Evolutionary conservation across 2,888 invertebrate genomes (phyloP), one percentile per base, ranked within the genome.

Genomic region (Operophtera brumata): DNA sequence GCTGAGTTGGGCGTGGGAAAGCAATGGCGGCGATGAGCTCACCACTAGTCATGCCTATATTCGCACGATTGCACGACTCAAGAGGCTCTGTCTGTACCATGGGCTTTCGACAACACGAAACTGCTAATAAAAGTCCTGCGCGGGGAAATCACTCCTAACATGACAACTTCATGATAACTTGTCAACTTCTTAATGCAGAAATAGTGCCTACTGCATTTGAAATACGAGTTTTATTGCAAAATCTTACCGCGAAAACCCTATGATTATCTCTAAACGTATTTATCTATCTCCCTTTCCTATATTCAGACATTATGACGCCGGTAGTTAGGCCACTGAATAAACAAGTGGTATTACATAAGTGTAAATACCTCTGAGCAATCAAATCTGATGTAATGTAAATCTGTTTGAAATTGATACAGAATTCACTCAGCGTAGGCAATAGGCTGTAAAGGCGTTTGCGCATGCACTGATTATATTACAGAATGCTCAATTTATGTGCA

Each of bases 381-480:
- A 54, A 51, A 55, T 41, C 40, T 53, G 54, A 59, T 56, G 50
- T 59, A 52, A 57, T 61, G 44, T 41, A 59, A 58, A 63, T 59
- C 50, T 51, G 10, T 46, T 57, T 61, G 63, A 65, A 59, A 66
- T 62, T 48, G 53, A 64, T 61, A 61, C 51, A 35, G 44, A 50
- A 60, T 51, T 54, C 51, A 54, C 50, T 57, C 42, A 56, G 47
- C 43, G 54, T 53, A 52, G 48, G 12, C 48, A 57, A 59, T 53
- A 47, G 45, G 25, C 48, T 25, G 56, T 57, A 49, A 59, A 52
- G 45, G 47, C 34, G 32, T 39, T 26, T 40, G 36, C 49, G 20
- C 40, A 30, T 41, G 41, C 40, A 10, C 52, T 20, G 25, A 12
- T 39, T 20, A 10, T 36, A 37, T 28, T 37, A 37, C 36, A 43